A percentile compares a stretch with the other conserved stretches of the same genome.
Evolutionary conservation across 2,888 invertebrate species (phyloP).

Genomic region (Drosophila paramelanica): DNA sequence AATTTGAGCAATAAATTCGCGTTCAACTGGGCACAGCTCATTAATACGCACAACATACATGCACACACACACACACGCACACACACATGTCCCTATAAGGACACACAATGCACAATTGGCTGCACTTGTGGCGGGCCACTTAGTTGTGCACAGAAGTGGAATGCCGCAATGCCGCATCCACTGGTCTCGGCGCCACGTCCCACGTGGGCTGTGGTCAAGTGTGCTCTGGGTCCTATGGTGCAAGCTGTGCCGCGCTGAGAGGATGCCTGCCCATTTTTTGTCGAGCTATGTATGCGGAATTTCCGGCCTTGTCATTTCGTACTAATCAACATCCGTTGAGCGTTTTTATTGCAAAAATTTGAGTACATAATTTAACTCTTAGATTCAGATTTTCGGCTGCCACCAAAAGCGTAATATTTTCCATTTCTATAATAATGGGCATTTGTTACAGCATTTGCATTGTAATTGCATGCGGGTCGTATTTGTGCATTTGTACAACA

Average conservation of each 20-base stretch:
- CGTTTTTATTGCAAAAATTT: constrained; percentile 40
- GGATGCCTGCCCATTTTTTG: constrained; percentile 2
- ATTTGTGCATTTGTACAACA: constrained; percentile 28
- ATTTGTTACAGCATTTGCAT: constrained; percentile 42
- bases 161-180: constrained; percentile 47
- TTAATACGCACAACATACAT: constrained; percentile 57
- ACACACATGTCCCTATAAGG: constrained; percentile 5
- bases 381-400: constrained; percentile 11
- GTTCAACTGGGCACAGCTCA: constrained; percentile 51
- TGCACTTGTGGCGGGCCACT: constrained; percentile 64
- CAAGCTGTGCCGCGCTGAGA: background rate
- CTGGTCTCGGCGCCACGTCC: constrained; percentile 1
- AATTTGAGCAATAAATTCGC: constrained; percentile 59
- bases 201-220: constrained; percentile 13
- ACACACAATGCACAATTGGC: constrained; percentile 52
- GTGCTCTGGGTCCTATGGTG: background rate
- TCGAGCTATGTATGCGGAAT: constrained; percentile 37
- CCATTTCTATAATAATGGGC: constrained; percentile 20
- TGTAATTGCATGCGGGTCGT: constrained; percentile 32
- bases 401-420: constrained; percentile 34
- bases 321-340: constrained; percentile 79
- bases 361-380: constrained; percentile 26
- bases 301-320: constrained; percentile 79
- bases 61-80: background rate
- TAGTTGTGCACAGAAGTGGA: constrained; percentile 37